These are phyloP conservation scores for Ips nitidus DNA, from an alignment of 1,140 invertebrate genomes.

Conservation along the genomic window DNA sequence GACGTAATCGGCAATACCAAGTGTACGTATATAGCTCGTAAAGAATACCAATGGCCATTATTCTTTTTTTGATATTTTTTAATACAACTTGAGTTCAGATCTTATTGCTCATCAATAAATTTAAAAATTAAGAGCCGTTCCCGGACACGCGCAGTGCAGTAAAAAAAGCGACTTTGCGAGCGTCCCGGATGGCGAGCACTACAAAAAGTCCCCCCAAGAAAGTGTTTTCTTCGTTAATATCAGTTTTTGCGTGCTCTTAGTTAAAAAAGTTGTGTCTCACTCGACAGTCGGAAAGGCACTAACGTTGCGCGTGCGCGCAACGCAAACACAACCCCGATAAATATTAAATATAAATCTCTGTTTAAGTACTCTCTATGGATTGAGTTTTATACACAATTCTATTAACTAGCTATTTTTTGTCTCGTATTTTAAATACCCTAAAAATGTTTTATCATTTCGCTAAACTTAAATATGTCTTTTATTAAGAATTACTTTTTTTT, in stretches of 20 bases:
- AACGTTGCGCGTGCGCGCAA: conserved; percentile 48
- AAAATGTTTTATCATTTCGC: conserved; percentile 36
- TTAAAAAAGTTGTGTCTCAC: conserved; percentile 49
- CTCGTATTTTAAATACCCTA: conserved; percentile 36
- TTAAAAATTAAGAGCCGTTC: no score
- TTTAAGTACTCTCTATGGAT: conserved; percentile 47
- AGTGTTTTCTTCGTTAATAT: conserved; percentile 14
- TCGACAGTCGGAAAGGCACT: conserved; percentile 54
- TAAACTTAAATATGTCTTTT: conserved; percentile 36
- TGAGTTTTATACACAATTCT: conserved; percentile 49
- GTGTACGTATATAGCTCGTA: conserved; percentile 37
- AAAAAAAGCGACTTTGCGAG: background rate
- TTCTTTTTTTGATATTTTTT: conserved; percentile 43
- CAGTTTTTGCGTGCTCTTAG: conserved; percentile 20
- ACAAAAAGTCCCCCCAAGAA: background rate
- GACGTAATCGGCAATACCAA: background rate
- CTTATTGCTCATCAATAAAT: conserved; percentile 40
- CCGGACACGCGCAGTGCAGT: no score
- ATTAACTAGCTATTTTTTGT: conserved; percentile 45
- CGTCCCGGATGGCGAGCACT: background rate
- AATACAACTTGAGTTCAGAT: conserved; percentile 45
- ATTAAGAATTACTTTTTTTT: conserved; percentile 1
- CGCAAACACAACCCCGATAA: conserved; percentile 53
- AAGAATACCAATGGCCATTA: conserved; percentile 42
- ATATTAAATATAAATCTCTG: conserved; percentile 52